These are phyloP conservation scores for Chaitophorus viminalis DNA, from an alignment of 2,888 invertebrate genomes.

Conservation along the genomic window DNA sequence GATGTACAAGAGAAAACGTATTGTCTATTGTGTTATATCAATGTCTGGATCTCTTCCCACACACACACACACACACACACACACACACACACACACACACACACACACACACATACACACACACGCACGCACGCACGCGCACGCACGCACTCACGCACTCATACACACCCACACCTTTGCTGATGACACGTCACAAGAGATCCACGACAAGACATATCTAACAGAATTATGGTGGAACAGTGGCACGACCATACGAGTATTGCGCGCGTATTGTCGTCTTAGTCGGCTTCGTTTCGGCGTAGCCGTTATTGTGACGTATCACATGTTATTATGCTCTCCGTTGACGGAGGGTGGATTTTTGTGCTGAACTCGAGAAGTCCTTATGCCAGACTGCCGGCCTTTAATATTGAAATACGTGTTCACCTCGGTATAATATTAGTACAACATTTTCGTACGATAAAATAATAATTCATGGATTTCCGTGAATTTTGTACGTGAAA, in stretches of 20 bases:
- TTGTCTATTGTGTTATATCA: slow-evolving; percentile 18
- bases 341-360: not conserved
- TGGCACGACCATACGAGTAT: not conserved
- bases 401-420: no score
- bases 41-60: not conserved
- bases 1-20: not conserved
- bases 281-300: not conserved
- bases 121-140: not conserved
- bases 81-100: not conserved
- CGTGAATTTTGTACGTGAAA: no score
- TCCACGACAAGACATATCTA: not conserved
- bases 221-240: not conserved
- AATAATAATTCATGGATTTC: no score
- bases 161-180: not conserved
- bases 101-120: not conserved
- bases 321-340: not conserved
- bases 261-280: not conserved
- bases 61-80: not conserved
- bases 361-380: not conserved
- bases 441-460: no score
- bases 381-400: no score
- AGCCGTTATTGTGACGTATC: not conserved
- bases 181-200: not conserved
- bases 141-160: not conserved
- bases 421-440: no score